These are phyloP conservation scores for Pedionomus torquatus DNA, from an alignment of 2,113 vertebrate genomes.

Conservation along the genomic window DNA sequence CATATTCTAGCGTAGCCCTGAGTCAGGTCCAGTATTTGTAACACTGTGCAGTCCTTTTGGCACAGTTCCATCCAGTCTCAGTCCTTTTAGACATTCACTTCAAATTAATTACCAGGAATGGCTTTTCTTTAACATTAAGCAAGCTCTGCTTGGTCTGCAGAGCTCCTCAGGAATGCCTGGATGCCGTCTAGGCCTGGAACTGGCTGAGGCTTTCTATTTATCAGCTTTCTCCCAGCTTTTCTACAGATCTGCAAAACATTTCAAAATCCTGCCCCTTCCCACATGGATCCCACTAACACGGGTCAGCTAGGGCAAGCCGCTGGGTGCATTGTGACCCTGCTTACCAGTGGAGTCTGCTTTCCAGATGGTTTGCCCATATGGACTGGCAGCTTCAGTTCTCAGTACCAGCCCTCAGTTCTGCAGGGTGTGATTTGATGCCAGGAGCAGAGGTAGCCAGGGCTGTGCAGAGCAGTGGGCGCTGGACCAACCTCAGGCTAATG, in stretches of 20 bases:
- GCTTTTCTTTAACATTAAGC: conserved; percentile 42
- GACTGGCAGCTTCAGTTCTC: not conserved
- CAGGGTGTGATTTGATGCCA: not conserved
- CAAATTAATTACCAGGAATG: conserved; percentile 48
- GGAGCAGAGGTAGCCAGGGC: not conserved
- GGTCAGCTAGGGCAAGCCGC: conserved; percentile 1
- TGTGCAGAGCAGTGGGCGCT: not conserved
- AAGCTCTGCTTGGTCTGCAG: conserved; percentile 40
- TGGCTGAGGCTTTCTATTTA: conserved; percentile 21
- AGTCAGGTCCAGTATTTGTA: conserved; percentile 58
- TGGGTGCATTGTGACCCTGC: not conserved
- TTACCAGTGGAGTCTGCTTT: conserved; percentile 21
- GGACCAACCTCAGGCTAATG: not conserved
- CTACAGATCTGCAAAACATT: not conserved
- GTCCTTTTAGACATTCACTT: conserved; percentile 36
- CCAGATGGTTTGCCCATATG: not conserved
- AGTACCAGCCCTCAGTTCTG: not conserved
- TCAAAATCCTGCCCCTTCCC: conserved; percentile 44
- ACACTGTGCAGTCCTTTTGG: conserved; percentile 55
- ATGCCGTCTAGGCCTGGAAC: conserved; percentile 18
- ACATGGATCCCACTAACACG: not conserved
- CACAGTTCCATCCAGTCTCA: conserved; percentile 6
- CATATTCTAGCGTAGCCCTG: conserved; percentile 44
- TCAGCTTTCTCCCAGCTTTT: conserved; percentile 36
- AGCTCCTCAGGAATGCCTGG: conserved; percentile 11